Evolutionary conservation across 2,113 vertebrate genomes (phyloP).

Genomic region (Carlito syrichta): DNA sequence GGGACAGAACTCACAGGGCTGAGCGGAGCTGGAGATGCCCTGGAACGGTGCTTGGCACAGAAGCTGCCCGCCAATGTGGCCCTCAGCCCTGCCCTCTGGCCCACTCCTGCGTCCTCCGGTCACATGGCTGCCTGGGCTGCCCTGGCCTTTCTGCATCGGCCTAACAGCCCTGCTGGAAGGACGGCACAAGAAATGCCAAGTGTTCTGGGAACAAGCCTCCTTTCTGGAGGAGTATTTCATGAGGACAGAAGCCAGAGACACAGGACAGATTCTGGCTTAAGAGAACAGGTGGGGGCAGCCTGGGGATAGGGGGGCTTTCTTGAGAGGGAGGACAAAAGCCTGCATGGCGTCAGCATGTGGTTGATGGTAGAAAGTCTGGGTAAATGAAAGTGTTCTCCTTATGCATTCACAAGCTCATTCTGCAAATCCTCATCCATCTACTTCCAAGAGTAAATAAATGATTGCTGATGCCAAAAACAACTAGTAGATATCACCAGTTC

Average conservation of each 20-base stretch:
- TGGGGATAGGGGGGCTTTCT: no score
- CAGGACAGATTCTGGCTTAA: not conserved
- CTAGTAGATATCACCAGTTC: not conserved
- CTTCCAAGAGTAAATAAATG: conserved; percentile 13
- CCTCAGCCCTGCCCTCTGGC: not conserved
- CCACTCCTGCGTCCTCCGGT: not conserved
- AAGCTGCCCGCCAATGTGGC: not conserved
- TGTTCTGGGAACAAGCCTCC: not conserved
- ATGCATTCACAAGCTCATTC: not conserved
- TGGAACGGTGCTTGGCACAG: not conserved
- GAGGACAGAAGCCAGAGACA: not conserved
- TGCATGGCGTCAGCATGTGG: not conserved
- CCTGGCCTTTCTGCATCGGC: not conserved
- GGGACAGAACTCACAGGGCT: not conserved
- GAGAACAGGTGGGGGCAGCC: not conserved
- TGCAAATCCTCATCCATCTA: not conserved
- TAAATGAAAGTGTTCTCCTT: not conserved
- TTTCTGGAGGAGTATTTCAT: not conserved
- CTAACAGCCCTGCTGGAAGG: not conserved
- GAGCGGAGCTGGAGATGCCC: no score
- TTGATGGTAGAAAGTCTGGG: not conserved
- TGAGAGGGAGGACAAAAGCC: no score
- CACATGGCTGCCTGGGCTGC: not conserved
- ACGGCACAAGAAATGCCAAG: not conserved
- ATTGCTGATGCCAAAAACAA: conserved; percentile 17